Evolutionary conservation across 2,888 invertebrate species (phyloP).

Genomic region (Scaptomyza flava): DNA sequence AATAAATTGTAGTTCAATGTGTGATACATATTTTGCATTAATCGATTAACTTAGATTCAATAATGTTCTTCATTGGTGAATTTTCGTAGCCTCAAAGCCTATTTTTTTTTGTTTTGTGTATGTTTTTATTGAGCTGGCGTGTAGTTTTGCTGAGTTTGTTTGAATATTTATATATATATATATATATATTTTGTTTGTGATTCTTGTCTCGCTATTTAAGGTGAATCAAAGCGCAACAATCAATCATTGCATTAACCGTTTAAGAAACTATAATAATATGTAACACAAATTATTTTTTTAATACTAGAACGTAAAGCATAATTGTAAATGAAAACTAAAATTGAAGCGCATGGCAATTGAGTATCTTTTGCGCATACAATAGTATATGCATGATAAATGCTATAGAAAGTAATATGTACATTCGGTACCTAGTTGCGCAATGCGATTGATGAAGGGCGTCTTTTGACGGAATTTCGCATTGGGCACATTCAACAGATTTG

Average conservation of each 20-base stretch:
- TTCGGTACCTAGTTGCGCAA: constrained; percentile 83
- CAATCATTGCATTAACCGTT: constrained; percentile 65
- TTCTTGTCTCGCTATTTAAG: constrained; percentile 69
- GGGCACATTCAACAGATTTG: constrained; percentile 66
- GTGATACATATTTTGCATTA: constrained; percentile 10
- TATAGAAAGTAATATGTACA: constrained; percentile 57
- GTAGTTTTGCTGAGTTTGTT: constrained; percentile 36
- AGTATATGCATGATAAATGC: constrained; percentile 51
- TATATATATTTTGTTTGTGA: constrained; percentile 31
- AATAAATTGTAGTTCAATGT: constrained; percentile 17
- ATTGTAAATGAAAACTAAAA: constrained; percentile 20
- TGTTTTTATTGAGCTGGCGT: constrained; percentile 24
- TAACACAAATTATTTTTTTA: constrained; percentile 18
- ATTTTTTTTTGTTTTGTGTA: constrained; percentile 4
- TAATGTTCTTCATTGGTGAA: not conserved
- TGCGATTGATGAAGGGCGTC: constrained; percentile 83
- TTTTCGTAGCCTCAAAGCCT: constrained; percentile 11
- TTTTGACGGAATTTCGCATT: constrained; percentile 82
- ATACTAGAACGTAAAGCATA: constrained; percentile 10
- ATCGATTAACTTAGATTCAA: constrained; percentile 3
- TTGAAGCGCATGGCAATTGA: constrained; percentile 75
- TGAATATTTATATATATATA: constrained; percentile 27
- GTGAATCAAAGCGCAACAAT: constrained; percentile 79
- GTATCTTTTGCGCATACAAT: constrained; percentile 74
- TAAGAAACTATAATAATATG: constrained; percentile 40